These are phyloP conservation scores for Neocloeon triangulifer DNA, from an alignment of 1,140 invertebrate genomes.

Conservation along the genomic window DNA sequence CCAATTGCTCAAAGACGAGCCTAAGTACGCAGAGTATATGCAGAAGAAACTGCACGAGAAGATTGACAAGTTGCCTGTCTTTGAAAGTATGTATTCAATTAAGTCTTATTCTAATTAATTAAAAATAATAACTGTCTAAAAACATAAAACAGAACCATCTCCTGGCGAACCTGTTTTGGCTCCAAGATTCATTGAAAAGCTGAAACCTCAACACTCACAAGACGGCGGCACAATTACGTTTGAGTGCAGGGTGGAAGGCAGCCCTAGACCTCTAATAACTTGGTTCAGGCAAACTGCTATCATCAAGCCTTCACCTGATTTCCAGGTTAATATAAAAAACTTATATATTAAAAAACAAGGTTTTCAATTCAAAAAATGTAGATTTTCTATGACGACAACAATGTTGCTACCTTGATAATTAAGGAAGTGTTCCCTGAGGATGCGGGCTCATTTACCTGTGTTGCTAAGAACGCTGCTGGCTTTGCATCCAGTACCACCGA, in stretches of 20 bases:
- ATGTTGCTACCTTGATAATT: slow-evolving; percentile 78
- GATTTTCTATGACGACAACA: slow-evolving; percentile 82
- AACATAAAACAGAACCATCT: slow-evolving; percentile 36
- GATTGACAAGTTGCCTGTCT: slow-evolving; percentile 72
- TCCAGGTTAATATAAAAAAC: slow-evolving; percentile 22
- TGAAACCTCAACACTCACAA: slow-evolving; percentile 56
- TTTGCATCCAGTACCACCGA: slow-evolving; percentile 82
- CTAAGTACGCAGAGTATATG: slow-evolving; percentile 56
- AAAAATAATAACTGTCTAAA: too few relatives aligned
- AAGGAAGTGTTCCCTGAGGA: slow-evolving; percentile 93
- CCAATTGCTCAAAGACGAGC: slow-evolving; percentile 60
- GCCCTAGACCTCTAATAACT: slow-evolving; percentile 73
- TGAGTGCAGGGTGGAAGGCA: slow-evolving; percentile 72
- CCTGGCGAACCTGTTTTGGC: slow-evolving; percentile 51
- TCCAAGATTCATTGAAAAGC: slow-evolving; percentile 64
- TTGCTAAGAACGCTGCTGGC: slow-evolving; percentile 85
- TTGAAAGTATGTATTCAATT: slow-evolving; percentile 51
- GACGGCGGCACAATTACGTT: slow-evolving; percentile 79
- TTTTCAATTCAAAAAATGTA: slow-evolving; percentile 18
- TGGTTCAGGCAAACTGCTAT: slow-evolving; percentile 87
- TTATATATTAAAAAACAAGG: slow-evolving; percentile 2
- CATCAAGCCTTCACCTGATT: slow-evolving; percentile 72
- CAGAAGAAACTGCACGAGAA: slow-evolving; percentile 75
- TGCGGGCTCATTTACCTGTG: slow-evolving; percentile 86
- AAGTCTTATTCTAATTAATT: neutral